These are phyloP conservation scores for Eueremaeus valkanovi DNA, from an alignment of 2,888 invertebrate genomes.

Conservation along the genomic window DNA sequence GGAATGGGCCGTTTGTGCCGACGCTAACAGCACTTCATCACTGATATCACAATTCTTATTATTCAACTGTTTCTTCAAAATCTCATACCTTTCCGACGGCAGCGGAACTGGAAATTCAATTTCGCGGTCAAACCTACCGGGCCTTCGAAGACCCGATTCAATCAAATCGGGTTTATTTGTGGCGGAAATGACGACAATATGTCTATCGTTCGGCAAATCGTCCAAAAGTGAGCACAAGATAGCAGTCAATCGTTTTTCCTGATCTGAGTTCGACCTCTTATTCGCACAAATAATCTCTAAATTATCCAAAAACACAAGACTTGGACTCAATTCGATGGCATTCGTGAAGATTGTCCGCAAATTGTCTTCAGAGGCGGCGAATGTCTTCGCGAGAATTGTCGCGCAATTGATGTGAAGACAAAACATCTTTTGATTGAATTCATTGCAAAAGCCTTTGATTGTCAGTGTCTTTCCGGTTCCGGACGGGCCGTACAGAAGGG, in stretches of 20 bases:
- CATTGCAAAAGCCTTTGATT: slow-evolving; percentile 40
- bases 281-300: slow-evolving; percentile 72
- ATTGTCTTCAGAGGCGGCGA: slow-evolving; percentile 68
- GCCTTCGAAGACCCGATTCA: slow-evolving; percentile 69
- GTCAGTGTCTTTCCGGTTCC: slow-evolving; percentile 45
- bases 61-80: slow-evolving; percentile 51
- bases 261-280: slow-evolving; percentile 60
- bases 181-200: slow-evolving; percentile 69
- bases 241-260: slow-evolving; percentile 68
- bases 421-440: slow-evolving; percentile 41
- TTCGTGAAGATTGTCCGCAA: slow-evolving; percentile 57
- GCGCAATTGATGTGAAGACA: slow-evolving; percentile 35
- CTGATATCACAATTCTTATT: slow-evolving; percentile 49
- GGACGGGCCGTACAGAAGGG: slow-evolving; percentile 42
- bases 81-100: slow-evolving; percentile 50
- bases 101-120: slow-evolving; percentile 52
- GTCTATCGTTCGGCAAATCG: slow-evolving; percentile 53
- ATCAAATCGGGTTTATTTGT: slow-evolving; percentile 71
- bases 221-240: slow-evolving; percentile 64
- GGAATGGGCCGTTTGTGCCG: slow-evolving; percentile 75
- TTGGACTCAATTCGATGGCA: slow-evolving; percentile 56
- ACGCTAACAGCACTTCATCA: slow-evolving; percentile 45
- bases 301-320: slow-evolving; percentile 77
- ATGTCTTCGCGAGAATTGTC: slow-evolving; percentile 36
- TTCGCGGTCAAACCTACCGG: slow-evolving; percentile 66